Conservation (phyloP, 2,797 vertebrate genomes). For the Harpagifer antarcticus region DNA sequence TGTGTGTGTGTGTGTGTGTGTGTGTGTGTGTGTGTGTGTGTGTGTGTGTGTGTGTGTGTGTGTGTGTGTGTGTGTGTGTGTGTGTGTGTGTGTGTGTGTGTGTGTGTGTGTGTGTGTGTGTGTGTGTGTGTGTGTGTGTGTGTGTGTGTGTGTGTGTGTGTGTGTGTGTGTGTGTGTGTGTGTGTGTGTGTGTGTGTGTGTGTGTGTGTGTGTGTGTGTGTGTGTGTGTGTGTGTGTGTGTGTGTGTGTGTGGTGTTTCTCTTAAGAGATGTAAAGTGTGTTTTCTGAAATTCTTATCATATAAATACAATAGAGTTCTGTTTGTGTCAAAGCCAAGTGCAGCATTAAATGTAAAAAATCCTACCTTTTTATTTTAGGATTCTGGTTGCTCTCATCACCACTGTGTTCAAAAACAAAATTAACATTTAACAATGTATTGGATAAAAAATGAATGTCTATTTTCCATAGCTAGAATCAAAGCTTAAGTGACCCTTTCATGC, state of each 20-base stretch:
- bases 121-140: no score
- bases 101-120: no score
- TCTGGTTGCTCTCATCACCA: neutral
- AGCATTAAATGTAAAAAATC: neutral
- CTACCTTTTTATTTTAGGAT: constrained; percentile 5
- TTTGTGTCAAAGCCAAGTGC: neutral
- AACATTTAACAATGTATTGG: neutral
- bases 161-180: no score
- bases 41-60: no score
- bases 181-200: no score
- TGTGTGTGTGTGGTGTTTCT: constrained; percentile 1
- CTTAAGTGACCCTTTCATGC: neutral
- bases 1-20: no score
- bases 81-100: no score
- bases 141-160: no score
- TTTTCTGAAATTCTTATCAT: neutral
- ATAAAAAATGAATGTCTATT: constrained; percentile 2
- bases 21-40: no score
- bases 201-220: no score
- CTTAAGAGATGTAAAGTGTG: neutral
- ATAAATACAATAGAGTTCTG: neutral
- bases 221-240: no score
- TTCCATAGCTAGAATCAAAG: constrained; percentile 8
- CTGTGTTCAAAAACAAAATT: constrained; percentile 1
- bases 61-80: no score